These are phyloP conservation scores for Arizona elegans DNA, from an alignment of 2,113 vertebrate species.

Conservation along the genomic window DNA sequence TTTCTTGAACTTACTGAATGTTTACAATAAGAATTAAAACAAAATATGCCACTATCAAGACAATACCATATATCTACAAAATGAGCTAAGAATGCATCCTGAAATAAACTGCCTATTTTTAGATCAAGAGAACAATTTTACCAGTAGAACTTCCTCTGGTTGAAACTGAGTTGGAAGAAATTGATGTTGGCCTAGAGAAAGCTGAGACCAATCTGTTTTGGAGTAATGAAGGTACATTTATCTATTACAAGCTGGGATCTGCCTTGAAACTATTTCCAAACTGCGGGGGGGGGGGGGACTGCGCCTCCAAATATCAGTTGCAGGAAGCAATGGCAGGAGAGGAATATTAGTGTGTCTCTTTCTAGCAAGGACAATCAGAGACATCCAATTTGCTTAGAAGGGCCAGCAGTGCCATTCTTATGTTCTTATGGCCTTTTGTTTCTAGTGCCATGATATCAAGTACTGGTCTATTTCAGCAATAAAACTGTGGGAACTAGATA, in stretches of 20 bases:
- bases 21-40: not conserved
- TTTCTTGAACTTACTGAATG: not conserved
- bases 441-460: not conserved
- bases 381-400: not conserved
- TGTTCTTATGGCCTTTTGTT: not conserved
- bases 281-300: not conserved
- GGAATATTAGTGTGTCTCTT: not conserved
- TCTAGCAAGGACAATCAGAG: not conserved
- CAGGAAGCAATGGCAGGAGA: not conserved
- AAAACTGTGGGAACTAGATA: not conserved
- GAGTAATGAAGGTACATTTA: slow-evolving; percentile 64
- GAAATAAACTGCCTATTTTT: not conserved
- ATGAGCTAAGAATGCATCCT: too few species aligned
- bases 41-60: too few species aligned
- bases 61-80: not conserved
- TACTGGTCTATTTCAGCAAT: not conserved
- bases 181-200: slow-evolving; percentile 44
- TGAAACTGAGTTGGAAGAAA: slow-evolving; percentile 52
- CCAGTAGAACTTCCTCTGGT: slow-evolving; percentile 67
- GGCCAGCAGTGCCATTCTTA: not conserved
- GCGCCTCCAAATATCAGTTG: not conserved
- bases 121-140: slow-evolving; percentile 63
- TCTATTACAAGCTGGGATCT: not conserved
- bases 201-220: slow-evolving; percentile 68
- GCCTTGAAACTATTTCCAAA: not conserved